phyloP scores from a whole-genome alignment of 2,113 vertebrate species.

The Tapirus terrestris region DNA sequence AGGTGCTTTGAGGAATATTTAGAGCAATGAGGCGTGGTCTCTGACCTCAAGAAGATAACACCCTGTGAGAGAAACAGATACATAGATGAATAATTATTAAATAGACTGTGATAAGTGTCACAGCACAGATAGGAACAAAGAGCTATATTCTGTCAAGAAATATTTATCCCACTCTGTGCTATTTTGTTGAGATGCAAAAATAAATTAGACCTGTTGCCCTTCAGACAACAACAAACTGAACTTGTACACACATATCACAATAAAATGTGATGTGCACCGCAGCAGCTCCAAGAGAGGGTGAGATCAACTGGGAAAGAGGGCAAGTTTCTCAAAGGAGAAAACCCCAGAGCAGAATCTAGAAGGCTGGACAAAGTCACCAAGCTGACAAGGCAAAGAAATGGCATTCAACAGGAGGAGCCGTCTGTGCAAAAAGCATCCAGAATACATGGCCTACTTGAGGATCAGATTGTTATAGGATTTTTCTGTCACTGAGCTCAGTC shows the following conservation, averaged over 20 bases:
- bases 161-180: background rate
- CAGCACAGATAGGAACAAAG: background rate
- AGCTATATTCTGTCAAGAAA: background rate
- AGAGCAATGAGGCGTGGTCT: background rate
- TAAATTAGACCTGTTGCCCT: background rate
- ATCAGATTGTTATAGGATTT: rapidly evolving
- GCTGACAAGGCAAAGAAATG: background rate
- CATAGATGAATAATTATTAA: background rate
- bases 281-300: background rate
- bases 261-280: background rate
- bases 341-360: background rate
- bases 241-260: background rate
- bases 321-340: background rate
- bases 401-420: background rate
- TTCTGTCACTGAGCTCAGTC: background rate
- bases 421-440: background rate
- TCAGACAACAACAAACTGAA: background rate
- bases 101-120: background rate
- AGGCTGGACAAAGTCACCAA: background rate
- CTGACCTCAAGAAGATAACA: background rate
- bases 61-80: background rate
- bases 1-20: background rate
- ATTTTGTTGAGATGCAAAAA: background rate
- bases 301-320: background rate
- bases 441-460: background rate